Evolutionary conservation across 2,888 invertebrate genomes (phyloP).

Genomic region (Chalcis sispes): DNA sequence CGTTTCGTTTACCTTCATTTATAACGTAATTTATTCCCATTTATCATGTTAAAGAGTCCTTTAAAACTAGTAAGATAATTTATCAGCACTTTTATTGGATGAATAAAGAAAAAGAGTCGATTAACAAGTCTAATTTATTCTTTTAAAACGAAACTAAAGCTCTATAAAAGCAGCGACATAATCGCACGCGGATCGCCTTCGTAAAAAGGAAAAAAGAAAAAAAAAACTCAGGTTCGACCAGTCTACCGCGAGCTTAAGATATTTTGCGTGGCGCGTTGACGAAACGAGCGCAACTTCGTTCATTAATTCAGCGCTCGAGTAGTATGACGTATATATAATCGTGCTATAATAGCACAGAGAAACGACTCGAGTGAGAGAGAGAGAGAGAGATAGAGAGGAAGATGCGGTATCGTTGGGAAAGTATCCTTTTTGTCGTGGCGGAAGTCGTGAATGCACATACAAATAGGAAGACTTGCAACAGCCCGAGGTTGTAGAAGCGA

Average conservation of each 20-base stretch:
- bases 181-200: too few species aligned
- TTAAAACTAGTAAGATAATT: too few species aligned
- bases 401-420: conserved; percentile 8
- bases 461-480: conserved; percentile 52
- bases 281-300: too few species aligned
- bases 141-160: conserved; percentile 1
- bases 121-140: conserved; percentile 34
- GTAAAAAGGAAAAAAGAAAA: conserved; percentile 19
- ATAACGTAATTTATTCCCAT: too few species aligned
- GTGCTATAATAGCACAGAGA: too few species aligned
- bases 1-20: too few species aligned
- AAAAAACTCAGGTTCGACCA: background rate
- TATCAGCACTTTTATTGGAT: too few species aligned
- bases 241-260: background rate
- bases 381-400: conserved; percentile 3
- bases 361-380: too few species aligned
- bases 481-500: background rate
- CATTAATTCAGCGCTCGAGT: conserved; percentile 29
- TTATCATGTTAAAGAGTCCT: too few species aligned
- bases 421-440: conserved; percentile 16
- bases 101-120: conserved; percentile 4
- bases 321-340: too few species aligned
- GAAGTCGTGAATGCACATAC: conserved; percentile 58
- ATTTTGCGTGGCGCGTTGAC: background rate
- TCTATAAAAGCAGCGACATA: background rate